These are phyloP conservation scores for Brachionichthys hirsutus DNA, from an alignment of 2,113 vertebrate genomes.

Conservation along the genomic window DNA sequence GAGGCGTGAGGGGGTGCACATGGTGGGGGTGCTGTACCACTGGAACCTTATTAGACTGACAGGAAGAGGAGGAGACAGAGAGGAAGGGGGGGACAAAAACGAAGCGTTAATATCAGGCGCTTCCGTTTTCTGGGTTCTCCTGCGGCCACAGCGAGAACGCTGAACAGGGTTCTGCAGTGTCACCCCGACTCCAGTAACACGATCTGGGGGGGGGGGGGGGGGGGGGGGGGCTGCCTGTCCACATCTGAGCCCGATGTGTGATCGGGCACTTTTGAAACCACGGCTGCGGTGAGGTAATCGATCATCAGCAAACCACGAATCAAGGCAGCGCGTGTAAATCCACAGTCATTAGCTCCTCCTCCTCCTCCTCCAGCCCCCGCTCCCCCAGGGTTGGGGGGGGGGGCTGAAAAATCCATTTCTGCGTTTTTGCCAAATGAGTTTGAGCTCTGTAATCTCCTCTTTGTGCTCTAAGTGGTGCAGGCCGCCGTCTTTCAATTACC, in stretches of 20 bases:
- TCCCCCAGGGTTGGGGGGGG: constrained; percentile 62
- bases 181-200: constrained; percentile 60
- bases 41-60: constrained; percentile 99
- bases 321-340: constrained; percentile 69
- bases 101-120: constrained; percentile 61
- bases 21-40: constrained; percentile 99
- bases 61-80: constrained; percentile 15
- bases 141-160: constrained; percentile 62
- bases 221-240: constrained; percentile 60
- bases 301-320: constrained; percentile 74
- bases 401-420: constrained; percentile 81
- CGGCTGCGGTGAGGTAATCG: constrained; percentile 62
- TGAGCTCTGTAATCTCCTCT: constrained; percentile 84
- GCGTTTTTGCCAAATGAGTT: constrained; percentile 82
- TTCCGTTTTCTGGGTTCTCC: too few species aligned
- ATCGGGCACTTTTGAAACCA: constrained; percentile 64
- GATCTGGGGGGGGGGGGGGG: constrained; percentile 52
- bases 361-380: constrained; percentile 24
- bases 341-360: constrained; percentile 68
- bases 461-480: constrained; percentile 81
- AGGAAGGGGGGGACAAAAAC: neutral
- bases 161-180: constrained; percentile 70
- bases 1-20: constrained; percentile 98
- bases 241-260: constrained; percentile 61
- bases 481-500: constrained; percentile 81